phyloP scores from a whole-genome alignment of 2,888 invertebrate genomes.

The Seladonia tumulorum region DNA sequence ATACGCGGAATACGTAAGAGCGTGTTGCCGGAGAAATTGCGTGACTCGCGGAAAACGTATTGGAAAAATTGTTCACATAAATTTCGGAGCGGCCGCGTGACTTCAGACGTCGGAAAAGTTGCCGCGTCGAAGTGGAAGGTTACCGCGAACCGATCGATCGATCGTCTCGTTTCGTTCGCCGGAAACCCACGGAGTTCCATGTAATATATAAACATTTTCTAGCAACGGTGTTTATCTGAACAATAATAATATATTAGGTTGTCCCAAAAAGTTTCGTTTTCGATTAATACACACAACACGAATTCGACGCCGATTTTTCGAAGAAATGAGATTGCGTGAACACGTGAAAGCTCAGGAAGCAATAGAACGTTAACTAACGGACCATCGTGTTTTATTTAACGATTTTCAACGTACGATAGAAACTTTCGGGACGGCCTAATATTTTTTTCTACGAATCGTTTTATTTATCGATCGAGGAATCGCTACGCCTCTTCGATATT shows the following conservation, averaged over 20 bases:
- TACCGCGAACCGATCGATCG: constrained; percentile 29
- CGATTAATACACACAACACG: not conserved
- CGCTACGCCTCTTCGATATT: not conserved
- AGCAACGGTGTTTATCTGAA: constrained; percentile 19
- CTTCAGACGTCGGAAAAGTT: constrained; percentile 30
- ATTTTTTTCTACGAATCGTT: not conserved
- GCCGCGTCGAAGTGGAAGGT: constrained; percentile 39
- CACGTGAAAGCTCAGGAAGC: too few relatives aligned
- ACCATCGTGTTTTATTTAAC: not conserved
- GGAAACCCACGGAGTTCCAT: not conserved
- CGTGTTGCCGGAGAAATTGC: constrained; percentile 1
- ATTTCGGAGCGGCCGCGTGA: constrained; percentile 28
- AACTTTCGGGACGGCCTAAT: not conserved
- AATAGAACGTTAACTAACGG: not conserved
- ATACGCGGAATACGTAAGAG: not conserved
- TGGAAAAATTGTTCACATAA: constrained; percentile 48
- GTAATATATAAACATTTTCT: constrained; percentile 26
- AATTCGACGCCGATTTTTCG: not conserved
- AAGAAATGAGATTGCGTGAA: not conserved
- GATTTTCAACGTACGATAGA: not conserved
- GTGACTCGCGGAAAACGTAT: constrained; percentile 24
- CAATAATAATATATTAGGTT: not conserved
- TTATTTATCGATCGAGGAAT: not conserved
- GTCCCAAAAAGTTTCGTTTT: not conserved
- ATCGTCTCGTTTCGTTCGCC: not conserved